Conservation (phyloP, 2,888 invertebrate species). For the Diarsia rubi region DNA sequence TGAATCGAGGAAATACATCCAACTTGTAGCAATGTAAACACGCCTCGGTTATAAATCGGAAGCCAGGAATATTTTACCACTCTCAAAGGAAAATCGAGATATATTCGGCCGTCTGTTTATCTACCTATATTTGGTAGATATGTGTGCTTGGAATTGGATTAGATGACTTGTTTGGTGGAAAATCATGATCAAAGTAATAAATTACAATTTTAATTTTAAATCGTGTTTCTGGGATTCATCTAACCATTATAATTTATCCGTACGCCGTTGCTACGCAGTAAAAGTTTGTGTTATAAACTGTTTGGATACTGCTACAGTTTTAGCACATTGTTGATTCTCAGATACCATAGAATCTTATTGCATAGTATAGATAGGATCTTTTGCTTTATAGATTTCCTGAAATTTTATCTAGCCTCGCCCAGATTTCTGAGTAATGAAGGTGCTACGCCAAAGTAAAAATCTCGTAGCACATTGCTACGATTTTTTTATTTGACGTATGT, state of each 20-base stretch:
- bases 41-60: constrained; percentile 24
- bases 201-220: neutral
- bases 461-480: constrained; percentile 38
- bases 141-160: neutral
- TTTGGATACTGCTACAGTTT: neutral
- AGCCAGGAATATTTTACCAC: constrained; percentile 12
- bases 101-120: neutral
- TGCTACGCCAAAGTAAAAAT: constrained; percentile 27
- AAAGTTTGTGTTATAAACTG: neutral
- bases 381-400: neutral
- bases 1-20: constrained; percentile 38
- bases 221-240: neutral
- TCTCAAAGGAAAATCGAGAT: constrained; percentile 11
- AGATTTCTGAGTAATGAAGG: neutral
- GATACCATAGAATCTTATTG: neutral
- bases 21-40: constrained; percentile 39
- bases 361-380: neutral
- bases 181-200: neutral
- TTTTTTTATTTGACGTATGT: neutral
- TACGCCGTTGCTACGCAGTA: neutral
- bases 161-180: neutral
- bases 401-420: neutral
- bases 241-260: neutral
- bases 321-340: neutral
- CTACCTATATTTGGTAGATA: neutral